Evolutionary conservation across 2,113 vertebrate genomes (phyloP).

Genomic region (Raja brachyura): DNA sequence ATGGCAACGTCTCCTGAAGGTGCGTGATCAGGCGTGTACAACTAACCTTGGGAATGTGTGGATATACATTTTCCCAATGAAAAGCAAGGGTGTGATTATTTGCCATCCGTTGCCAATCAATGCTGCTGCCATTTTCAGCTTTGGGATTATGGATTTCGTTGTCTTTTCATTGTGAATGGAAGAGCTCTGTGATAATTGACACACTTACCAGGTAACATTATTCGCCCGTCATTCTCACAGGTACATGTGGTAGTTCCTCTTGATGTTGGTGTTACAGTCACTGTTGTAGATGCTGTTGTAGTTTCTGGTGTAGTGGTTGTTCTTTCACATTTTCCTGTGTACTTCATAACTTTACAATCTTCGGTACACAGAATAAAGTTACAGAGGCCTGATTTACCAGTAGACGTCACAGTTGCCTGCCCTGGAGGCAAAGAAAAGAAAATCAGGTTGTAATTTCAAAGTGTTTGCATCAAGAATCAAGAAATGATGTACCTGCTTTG

Average conservation of each 20-base stretch:
- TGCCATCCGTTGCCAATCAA: too few relatives aligned
- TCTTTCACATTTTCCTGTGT: neutral
- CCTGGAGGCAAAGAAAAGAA: too few relatives aligned
- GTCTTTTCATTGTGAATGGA: neutral
- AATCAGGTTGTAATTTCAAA: too few relatives aligned
- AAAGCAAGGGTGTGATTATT: too few relatives aligned
- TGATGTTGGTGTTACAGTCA: rapidly evolving
- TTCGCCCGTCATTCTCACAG: neutral
- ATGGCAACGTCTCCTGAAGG: too few relatives aligned
- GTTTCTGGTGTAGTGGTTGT: neutral
- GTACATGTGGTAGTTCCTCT: neutral
- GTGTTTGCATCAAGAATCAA: too few relatives aligned
- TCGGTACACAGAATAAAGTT: neutral
- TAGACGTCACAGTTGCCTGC: neutral
- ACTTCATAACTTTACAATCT: neutral
- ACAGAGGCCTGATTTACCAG: neutral
- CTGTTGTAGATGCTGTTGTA: neutral
- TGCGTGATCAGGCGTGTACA: too few relatives aligned
- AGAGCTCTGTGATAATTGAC: neutral
- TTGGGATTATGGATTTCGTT: too few relatives aligned
- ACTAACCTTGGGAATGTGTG: too few relatives aligned
- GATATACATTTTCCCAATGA: too few relatives aligned
- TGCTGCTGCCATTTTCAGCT: too few relatives aligned
- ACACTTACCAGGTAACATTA: neutral
- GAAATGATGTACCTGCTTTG: too few relatives aligned